These are phyloP conservation scores for Macroglossus sobrinus DNA, from an alignment of 2,113 vertebrate species.

Conservation along the genomic window DNA sequence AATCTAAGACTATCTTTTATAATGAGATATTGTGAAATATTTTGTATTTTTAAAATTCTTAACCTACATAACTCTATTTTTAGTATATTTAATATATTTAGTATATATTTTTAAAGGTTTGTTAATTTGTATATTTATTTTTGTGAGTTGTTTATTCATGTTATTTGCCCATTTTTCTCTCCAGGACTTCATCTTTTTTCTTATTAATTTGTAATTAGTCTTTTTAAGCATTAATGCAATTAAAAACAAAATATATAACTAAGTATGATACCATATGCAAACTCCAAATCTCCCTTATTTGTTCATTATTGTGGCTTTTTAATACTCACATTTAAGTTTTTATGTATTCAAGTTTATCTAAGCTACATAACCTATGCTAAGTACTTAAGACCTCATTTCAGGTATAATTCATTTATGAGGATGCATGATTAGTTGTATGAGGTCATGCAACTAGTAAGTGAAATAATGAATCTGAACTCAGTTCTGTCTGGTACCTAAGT, in stretches of 20 bases:
- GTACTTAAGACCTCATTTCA: not conserved
- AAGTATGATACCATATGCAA: not conserved
- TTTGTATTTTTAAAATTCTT: not conserved
- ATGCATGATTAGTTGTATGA: not conserved
- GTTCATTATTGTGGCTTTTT: not conserved
- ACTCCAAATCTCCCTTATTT: not conserved
- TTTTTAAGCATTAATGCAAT: not conserved
- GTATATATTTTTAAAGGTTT: conserved; percentile 7
- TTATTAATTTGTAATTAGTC: not conserved
- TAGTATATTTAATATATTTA: not conserved
- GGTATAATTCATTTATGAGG: not conserved
- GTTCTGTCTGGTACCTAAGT: not conserved
- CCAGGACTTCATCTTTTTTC: not conserved
- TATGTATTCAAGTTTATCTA: not conserved
- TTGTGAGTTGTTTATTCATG: not conserved
- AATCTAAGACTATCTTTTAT: not conserved
- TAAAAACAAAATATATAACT: not conserved
- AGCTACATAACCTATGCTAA: not conserved
- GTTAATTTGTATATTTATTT: not conserved
- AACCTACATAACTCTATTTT: not conserved
- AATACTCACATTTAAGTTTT: not conserved
- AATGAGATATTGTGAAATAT: not conserved
- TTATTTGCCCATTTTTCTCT: not conserved
- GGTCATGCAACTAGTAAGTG: not conserved
- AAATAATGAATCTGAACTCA: not conserved